phyloP scores from a whole-genome alignment of 2,113 vertebrate species.

The Marmota monax region DNA sequence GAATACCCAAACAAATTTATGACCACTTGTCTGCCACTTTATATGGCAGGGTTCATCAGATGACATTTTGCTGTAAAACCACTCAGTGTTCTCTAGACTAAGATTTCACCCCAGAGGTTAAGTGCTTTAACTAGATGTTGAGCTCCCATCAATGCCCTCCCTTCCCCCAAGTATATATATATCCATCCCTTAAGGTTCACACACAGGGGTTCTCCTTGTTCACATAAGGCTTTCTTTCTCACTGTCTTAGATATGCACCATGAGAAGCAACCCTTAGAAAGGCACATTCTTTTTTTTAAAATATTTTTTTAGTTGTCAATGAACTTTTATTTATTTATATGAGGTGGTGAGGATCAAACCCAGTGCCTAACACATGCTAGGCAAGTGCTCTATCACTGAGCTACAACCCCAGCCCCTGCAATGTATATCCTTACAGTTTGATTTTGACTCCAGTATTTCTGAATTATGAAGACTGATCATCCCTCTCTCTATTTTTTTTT shows the following conservation, averaged over 20 bases:
- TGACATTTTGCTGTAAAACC: constrained; percentile 79
- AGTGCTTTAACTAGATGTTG: constrained; percentile 69
- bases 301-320: too few species aligned
- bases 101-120: constrained; percentile 77
- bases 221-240: neutral
- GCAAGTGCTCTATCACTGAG: too few species aligned
- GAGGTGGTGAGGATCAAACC: too few species aligned
- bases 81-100: constrained; percentile 78
- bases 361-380: too few species aligned
- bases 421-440: neutral
- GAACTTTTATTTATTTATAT: too few species aligned
- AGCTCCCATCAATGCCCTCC: constrained; percentile 1
- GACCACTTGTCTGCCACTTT: constrained; percentile 72
- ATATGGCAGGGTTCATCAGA: constrained; percentile 67
- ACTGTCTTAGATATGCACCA: neutral
- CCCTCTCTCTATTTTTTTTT: constrained; percentile 70
- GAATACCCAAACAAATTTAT: constrained; percentile 70
- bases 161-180: constrained; percentile 13
- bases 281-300: neutral
- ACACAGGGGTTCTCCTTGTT: constrained; percentile 6
- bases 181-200: neutral
- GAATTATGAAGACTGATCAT: constrained; percentile 85
- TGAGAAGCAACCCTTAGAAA: neutral
- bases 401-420: neutral
- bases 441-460: constrained; percentile 77